Evolutionary conservation across 2,797 vertebrate species (phyloP), one percentile per base, ranked within the genome.

Genomic region (Podargus strigoides): DNA sequence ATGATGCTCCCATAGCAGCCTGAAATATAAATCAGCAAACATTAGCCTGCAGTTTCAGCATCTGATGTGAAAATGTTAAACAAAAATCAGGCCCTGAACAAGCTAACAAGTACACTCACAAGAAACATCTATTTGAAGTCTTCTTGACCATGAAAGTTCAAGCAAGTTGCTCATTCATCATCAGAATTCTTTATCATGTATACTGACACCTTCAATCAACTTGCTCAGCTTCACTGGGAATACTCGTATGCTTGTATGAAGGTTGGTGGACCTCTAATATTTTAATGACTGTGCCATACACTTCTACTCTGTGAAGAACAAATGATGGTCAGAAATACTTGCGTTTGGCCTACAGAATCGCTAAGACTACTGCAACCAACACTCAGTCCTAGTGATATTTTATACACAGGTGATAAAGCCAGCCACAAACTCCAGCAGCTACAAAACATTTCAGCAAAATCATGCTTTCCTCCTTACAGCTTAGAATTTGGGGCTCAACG

Each of bases 1-100:
- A 69, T 75, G 69, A 94, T 18, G 47, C 55, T 94, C 82, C 52
- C 68, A 93, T 63, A 78, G 63, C 73, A 95, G 90, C 86, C 92
- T 36, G 75, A 92, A 96, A 96, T 84, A 74, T 42, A 92, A 94
- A 94, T 69, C 75, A 80, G 82, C 76, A 94, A 73, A 97, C 62
- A 23, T 56, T 41, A 84, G 79, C 73, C 73, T 93, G 68, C 42
- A 93, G 58, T 70, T 96, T 77, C 92, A 97, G 94, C 49, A 83
- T 7, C 46, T 12, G 7, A 64, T 42, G 64, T 72, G 23, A 60
- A 97, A 92, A 85, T 5, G 5, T 85, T 77, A 74, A 80, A 63
- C 46, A 95, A 96, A 95, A 80, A 60, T n/a, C 10, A 26, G 37
- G 27, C 46, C 49, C 55, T 42, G 32, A 75, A 72, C 44, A 82